Percentiles rank a stretch among this genome's conserved stretches.
Evolutionary conservation across 2,888 invertebrate species (phyloP).

Genomic region (Artemia sp.): DNA sequence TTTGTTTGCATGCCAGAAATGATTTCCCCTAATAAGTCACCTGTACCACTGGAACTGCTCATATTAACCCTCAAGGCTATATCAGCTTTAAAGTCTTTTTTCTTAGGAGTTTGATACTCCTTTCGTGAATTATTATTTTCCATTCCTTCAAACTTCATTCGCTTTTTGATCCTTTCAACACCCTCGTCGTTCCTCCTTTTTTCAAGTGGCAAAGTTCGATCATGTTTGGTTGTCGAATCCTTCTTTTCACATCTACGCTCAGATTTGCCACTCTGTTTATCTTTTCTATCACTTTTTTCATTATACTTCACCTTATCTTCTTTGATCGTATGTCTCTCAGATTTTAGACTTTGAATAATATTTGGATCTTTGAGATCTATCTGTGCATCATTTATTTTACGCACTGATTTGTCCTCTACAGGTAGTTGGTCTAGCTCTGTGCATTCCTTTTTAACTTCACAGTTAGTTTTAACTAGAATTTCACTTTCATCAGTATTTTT

Average conservation of each 20-base stretch:
- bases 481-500: no score
- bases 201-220: no score
- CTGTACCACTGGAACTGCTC: constrained; percentile 16
- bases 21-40: constrained; percentile 21
- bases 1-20: constrained; percentile 21
- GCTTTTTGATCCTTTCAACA: not conserved
- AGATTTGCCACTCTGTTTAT: not conserved
- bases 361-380: no score
- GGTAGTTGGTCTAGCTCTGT: no score
- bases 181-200: not conserved
- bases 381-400: no score
- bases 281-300: not conserved
- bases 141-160: constrained; percentile 3
- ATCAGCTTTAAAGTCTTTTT: not conserved
- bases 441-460: no score
- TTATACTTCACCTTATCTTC: not conserved
- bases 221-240: no score
- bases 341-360: no score
- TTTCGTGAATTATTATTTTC: not conserved
- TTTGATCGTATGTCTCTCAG: no score
- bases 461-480: no score
- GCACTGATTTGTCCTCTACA: no score
- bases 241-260: no score
- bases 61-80: not conserved
- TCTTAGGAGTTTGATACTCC: not conserved